Evolutionary conservation across 2,113 vertebrate species (phyloP), one percentile per base, ranked within the genome.

Genomic region (Ariopsis seemanni): DNA sequence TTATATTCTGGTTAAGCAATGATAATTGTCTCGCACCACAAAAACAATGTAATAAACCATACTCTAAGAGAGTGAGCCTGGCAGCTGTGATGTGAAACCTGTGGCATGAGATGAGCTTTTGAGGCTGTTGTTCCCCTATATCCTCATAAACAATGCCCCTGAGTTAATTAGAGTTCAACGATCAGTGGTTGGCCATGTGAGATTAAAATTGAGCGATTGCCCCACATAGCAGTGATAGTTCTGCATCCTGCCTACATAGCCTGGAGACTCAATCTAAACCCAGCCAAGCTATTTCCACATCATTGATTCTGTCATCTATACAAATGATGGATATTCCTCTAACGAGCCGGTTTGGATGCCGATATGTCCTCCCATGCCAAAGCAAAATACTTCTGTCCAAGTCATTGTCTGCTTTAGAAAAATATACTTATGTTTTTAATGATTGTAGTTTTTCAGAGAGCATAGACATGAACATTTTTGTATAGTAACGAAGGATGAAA

Each of bases 221-320:
- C 93, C 95, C 94, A 95, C 92, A 96, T 95, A 95, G 89, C 92
- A 95, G 93, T 91, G 92, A 91, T 92, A 93, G 92, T 93, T 91
- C 93, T 93, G 90, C 91, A 93, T 94, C 94, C 93, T 93, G 93
- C 92, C 91, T 92, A 91, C 90, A 92, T 93, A 91, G 94, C 95
- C 96, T 88, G 93, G 93, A 95, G 97, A 94, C 95, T 95, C 92
- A 95, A 94, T 94, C 93, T 92, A 91, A 92, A 90, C 94, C 91
- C 90, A 91, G 92, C 93, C 89, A 90, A 92, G 93, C 95, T 94
- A 95, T 96, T 96, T 97, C 95, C 95, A 95, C 95, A 91, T 91
- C 94, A 96, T 96, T 91, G 96, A 96, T 95, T 96, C 93, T 95
- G 93, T 94, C 94, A 95, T 95, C 93, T 94, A 93, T 93, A 94